These are phyloP conservation scores for Autographa pulchrina DNA, from an alignment of 2,888 invertebrate species.

Conservation along the genomic window DNA sequence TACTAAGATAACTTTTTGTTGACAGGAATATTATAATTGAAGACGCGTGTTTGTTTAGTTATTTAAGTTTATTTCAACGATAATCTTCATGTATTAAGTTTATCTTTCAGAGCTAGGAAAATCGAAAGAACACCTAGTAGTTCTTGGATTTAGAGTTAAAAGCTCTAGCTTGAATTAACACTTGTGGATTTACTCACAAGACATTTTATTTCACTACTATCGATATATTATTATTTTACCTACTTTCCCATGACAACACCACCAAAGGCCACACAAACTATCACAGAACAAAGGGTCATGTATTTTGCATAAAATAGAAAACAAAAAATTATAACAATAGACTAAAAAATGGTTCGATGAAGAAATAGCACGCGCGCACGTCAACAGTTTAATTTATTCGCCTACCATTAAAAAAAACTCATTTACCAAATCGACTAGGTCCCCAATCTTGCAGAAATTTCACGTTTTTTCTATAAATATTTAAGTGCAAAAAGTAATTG, in stretches of 20 bases:
- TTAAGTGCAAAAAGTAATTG: constrained; percentile 48
- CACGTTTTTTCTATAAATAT: constrained; percentile 25
- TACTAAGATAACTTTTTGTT: neutral
- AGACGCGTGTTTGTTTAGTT: too few species aligned
- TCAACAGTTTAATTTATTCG: constrained; percentile 13
- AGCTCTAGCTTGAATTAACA: too few species aligned
- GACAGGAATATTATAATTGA: constrained; percentile 15
- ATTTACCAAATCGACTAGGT: constrained; percentile 30
- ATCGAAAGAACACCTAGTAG: too few species aligned
- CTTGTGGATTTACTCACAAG: too few species aligned
- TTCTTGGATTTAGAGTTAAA: too few species aligned
- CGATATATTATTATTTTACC: too few species aligned
- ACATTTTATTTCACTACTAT: too few species aligned
- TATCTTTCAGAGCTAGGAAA: too few species aligned
- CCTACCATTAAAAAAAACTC: constrained; percentile 34
- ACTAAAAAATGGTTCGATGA: constrained; percentile 30
- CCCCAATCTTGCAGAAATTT: constrained; percentile 39
- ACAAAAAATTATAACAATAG: neutral
- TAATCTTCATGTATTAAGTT: too few species aligned
- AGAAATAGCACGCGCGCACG: constrained; percentile 40
- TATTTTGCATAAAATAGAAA: neutral
- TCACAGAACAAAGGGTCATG: neutral
- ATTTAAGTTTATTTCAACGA: too few species aligned
- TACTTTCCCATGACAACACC: too few species aligned
- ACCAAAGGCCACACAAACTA: neutral